phyloP scores from a whole-genome alignment of 2,113 vertebrate genomes.

The Xenus cinereus region DNA sequence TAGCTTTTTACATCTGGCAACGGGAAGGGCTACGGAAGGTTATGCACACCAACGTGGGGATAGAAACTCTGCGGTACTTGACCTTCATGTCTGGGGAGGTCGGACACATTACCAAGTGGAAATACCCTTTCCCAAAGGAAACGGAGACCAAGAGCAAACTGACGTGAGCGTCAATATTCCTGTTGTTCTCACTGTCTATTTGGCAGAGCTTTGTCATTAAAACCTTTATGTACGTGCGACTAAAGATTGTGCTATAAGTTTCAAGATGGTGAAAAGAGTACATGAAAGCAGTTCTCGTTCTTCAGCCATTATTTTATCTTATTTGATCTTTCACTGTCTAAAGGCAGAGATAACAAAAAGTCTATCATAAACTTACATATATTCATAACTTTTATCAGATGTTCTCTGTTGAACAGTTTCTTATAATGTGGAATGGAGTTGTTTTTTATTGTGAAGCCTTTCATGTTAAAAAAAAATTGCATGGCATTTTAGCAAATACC shows the following conservation, averaged over 20 bases:
- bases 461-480: not conserved
- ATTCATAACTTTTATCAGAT: not conserved
- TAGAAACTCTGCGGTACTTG: slow-evolving; percentile 95
- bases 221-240: not conserved
- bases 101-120: slow-evolving; percentile 97
- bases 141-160: slow-evolving; percentile 93
- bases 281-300: not conserved
- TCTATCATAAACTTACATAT: not conserved
- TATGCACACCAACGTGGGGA: slow-evolving; percentile 89
- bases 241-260: not conserved
- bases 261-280: not conserved
- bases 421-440: not conserved
- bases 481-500: not conserved
- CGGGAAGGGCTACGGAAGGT: slow-evolving; percentile 90
- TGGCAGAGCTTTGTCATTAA: not conserved
- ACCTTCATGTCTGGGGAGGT: slow-evolving; percentile 97
- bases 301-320: not conserved
- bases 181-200: not conserved
- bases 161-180: slow-evolving; percentile 76
- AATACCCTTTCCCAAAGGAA: slow-evolving; percentile 95
- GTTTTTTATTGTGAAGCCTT: not conserved
- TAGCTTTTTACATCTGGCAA: slow-evolving; percentile 98
- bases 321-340: not conserved
- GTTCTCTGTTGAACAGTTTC: not conserved
- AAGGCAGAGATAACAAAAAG: not conserved